phyloP scores from a whole-genome alignment of 2,888 invertebrate species.

The Sesia bembeciformis region DNA sequence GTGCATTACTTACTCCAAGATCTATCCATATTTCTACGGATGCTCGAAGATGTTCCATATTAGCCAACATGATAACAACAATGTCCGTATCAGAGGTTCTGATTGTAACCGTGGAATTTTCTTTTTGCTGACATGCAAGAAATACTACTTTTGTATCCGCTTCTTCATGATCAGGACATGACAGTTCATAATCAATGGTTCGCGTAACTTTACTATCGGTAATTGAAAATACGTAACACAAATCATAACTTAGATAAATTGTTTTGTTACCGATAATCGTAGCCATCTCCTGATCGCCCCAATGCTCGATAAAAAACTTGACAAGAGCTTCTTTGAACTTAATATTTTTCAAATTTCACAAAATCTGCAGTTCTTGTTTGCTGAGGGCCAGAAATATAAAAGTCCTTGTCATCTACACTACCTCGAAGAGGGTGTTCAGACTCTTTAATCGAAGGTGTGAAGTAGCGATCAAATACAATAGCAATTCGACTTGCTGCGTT shows the following conservation, averaged over 20 bases:
- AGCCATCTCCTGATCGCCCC: constrained; percentile 8
- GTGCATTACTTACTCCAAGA: constrained; percentile 11
- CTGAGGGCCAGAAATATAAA: constrained; percentile 9
- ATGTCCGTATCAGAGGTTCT: constrained; percentile 7
- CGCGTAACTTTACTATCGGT: constrained; percentile 3
- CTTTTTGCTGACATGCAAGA: constrained; percentile 2
- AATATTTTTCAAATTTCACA: constrained; percentile 11
- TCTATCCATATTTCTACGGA: constrained; percentile 11
- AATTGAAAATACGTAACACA: constrained; percentile 6
- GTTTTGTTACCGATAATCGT: constrained; percentile 7
- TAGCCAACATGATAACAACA: constrained; percentile 8
- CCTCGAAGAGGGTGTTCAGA: constrained; percentile 8
- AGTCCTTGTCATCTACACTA: constrained; percentile 3
- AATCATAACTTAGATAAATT: constrained; percentile 11
- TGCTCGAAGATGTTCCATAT: constrained; percentile 5
- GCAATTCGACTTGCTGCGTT: constrained; percentile 5
- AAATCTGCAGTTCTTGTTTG: constrained; percentile 12
- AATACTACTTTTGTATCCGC: constrained; percentile 6
- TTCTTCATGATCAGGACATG: constrained; percentile 4
- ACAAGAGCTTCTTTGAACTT: constrained; percentile 13
- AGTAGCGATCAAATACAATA: constrained; percentile 14
- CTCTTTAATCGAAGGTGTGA: constrained; percentile 17
- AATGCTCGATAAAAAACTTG: constrained; percentile 10
- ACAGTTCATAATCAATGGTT: not conserved
- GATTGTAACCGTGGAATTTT: constrained; percentile 2